Evolutionary conservation across 1,140 invertebrate species (phyloP), one percentile per base, ranked within the genome.

Genomic region (Scylla paramamosain): DNA sequence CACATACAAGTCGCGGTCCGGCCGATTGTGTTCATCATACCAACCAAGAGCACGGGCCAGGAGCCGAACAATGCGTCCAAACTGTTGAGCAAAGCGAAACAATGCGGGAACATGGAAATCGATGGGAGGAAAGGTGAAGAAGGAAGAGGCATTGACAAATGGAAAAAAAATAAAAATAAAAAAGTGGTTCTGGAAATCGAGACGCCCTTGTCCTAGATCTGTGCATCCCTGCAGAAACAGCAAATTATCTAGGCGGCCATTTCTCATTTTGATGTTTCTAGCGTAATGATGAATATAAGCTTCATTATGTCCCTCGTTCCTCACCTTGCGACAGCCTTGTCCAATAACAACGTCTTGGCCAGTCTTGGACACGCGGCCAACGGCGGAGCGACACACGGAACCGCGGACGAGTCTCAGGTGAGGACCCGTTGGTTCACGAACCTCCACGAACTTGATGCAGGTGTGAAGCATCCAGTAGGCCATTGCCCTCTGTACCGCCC

Each of bases 11-110:
- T 97, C 97, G 29, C 97, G 92, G 94, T 97, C 97, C 0, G 97
- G 96, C 29, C 97, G 93, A 2, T 96, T 96, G 82, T 97, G 97
- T 93, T 97, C 97, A 93, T 97, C 97, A 28, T 96, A 96, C 90
- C 97, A 97, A 2, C 97, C 97, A 4, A 97, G 95, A 0, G 97
- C 97, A 87, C 97, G 97, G 28, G 96, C 96, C 14, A 97, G 84
- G 87, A 97, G 96, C 92, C 97, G 97, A 16, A 96, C 96, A 14
- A 96, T 95, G 16, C 96, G 96, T 16, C 96, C 96, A 25, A 91
- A 45, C 95, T 95, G 46, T 2, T 46, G 20, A 31, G 83, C 25
- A n/a, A 88, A 16, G 52, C 16, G n/a, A 28, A 2, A 3, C 48
- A 16, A n/a, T 1, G 31, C 20, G 59, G 29, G 31, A 16, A 25